phyloP scores from a whole-genome alignment of 2,797 vertebrate genomes.

The Craterocephalus amniculus region DNA sequence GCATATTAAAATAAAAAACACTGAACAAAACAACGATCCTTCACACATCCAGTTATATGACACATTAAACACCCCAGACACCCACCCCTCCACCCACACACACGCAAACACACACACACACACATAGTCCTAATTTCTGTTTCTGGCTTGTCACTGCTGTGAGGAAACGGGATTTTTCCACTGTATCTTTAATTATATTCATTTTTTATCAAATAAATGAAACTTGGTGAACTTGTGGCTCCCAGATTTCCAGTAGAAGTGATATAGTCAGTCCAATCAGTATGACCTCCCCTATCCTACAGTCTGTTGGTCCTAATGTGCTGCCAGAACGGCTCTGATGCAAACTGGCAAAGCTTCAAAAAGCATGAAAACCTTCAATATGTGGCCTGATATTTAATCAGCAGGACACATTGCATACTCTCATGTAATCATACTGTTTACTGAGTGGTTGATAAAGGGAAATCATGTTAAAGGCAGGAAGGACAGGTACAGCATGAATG shows the following conservation, averaged over 20 bases:
- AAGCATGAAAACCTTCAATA: neutral
- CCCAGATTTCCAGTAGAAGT: neutral
- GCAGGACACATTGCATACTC: neutral
- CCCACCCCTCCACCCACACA: too few species aligned
- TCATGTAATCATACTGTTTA: neutral
- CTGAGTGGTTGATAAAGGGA: neutral
- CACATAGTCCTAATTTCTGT: too few species aligned
- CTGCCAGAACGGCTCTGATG: neutral
- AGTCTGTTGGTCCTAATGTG: neutral
- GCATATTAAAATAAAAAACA: too few species aligned
- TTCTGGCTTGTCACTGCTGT: too few species aligned
- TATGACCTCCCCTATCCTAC: neutral
- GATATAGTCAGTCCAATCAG: neutral
- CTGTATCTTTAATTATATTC: too few species aligned
- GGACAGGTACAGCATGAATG: neutral
- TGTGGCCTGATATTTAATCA: neutral
- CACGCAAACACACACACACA: too few species aligned
- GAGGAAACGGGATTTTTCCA: too few species aligned
- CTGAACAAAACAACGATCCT: too few species aligned
- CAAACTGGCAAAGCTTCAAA: neutral
- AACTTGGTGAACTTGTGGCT: neutral
- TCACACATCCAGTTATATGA: too few species aligned
- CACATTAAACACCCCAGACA: too few species aligned
- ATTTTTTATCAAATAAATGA: neutral
- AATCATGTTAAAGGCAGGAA: neutral